Conservation (phyloP, 2,888 invertebrate species). For the Spialia ferax region DNA sequence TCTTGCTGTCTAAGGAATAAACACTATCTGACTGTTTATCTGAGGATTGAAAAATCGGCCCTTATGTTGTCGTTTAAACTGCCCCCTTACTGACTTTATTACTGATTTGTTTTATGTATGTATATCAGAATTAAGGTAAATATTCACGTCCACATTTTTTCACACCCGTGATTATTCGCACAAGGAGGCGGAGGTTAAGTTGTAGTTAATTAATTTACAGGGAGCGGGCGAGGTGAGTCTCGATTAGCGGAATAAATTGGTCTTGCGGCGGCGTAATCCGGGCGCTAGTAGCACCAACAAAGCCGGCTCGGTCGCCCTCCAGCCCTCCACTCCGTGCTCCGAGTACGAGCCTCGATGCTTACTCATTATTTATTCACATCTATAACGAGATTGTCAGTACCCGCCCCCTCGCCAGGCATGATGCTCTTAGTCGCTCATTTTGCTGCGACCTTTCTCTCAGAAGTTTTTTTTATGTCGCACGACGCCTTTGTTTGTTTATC, state of each 20-base stretch:
- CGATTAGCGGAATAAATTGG: constrained; percentile 83
- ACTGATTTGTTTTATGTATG: too few relatives aligned
- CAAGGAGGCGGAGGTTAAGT: constrained; percentile 61
- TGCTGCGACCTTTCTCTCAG: constrained; percentile 65
- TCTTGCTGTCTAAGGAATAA: too few relatives aligned
- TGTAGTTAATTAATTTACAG: constrained; percentile 80
- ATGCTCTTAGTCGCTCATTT: constrained; percentile 65
- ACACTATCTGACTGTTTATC: too few relatives aligned
- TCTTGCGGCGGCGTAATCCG: constrained; percentile 68
- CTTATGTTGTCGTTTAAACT: too few relatives aligned
- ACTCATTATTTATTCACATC: constrained; percentile 85
- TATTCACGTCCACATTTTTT: background rate
- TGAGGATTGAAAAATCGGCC: too few relatives aligned
- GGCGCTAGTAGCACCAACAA: constrained; percentile 77
- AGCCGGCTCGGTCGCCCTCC: constrained; percentile 67
- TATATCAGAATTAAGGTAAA: too few relatives aligned
- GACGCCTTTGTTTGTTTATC: constrained; percentile 15
- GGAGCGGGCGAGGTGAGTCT: constrained; percentile 68
- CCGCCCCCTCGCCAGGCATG: constrained; percentile 54
- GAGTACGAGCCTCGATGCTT: constrained; percentile 76
- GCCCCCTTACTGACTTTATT: too few relatives aligned
- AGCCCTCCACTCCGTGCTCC: constrained; percentile 54
- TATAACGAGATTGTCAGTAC: constrained; percentile 83
- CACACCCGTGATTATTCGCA: constrained; percentile 12
- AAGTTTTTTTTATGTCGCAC: constrained; percentile 4